A percentile compares a stretch with the other conserved stretches of the same genome.
Conservation (phyloP, 2,797 vertebrate genomes). For the Macropus fuliginosus region DNA sequence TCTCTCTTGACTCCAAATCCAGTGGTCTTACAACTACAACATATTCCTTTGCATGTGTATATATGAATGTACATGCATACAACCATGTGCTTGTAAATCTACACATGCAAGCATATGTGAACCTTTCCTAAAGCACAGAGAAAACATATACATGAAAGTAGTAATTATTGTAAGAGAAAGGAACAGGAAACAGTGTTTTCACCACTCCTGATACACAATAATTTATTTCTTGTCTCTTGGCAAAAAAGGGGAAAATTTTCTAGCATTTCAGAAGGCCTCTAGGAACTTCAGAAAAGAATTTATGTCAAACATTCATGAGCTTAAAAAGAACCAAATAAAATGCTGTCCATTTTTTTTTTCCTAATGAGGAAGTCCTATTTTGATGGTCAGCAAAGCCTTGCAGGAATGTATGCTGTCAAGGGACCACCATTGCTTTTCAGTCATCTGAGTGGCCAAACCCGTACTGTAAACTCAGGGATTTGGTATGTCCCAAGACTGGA, state of each 20-base stretch:
- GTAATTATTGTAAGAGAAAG: slow-evolving; percentile 57
- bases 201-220: slow-evolving; percentile 55
- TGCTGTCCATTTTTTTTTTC: slow-evolving; percentile 9
- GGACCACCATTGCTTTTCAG: slow-evolving; percentile 75
- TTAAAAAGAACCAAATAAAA: slow-evolving; percentile 24
- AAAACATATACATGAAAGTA: slow-evolving; percentile 42
- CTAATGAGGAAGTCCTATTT: slow-evolving; percentile 46
- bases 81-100: not conserved
- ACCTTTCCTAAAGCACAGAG: not conserved
- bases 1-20: not conserved
- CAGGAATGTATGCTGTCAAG: slow-evolving; percentile 73
- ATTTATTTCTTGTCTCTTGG: slow-evolving; percentile 62
- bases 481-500: not conserved
- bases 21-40: not conserved
- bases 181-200: slow-evolving; percentile 57
- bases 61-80: not conserved
- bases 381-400: slow-evolving; percentile 4
- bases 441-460: slow-evolving; percentile 67
- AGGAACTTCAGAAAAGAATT: slow-evolving; percentile 43
- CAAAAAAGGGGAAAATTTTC: slow-evolving; percentile 45
- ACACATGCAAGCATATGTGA: slow-evolving; percentile 5
- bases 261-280: slow-evolving; percentile 63
- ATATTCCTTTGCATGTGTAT: not conserved
- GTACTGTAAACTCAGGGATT: slow-evolving; percentile 75
- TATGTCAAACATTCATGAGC: slow-evolving; percentile 58